phyloP scores from a whole-genome alignment of 2,113 vertebrate genomes.

The Bucco capensis region DNA sequence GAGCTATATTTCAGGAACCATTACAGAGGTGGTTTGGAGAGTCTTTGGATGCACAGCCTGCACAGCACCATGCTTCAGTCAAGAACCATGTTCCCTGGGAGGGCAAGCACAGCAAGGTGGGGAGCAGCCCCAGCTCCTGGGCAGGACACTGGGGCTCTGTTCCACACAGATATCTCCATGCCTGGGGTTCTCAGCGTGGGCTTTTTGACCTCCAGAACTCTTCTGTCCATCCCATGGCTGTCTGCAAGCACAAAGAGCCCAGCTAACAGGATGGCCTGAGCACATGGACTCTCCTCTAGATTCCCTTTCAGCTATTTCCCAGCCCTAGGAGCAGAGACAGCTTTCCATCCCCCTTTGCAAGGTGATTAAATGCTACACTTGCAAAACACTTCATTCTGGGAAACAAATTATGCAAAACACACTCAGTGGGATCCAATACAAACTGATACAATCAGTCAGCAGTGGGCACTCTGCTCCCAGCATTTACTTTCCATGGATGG shows the following conservation, averaged over 20 bases:
- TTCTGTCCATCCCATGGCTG: neutral
- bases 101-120: fast-evolving
- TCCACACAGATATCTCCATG: fast-evolving
- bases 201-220: neutral
- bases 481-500: neutral
- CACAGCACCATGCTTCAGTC: neutral
- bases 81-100: neutral
- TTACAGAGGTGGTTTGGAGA: neutral
- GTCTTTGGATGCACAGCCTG: neutral
- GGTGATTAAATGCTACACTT: slow-evolving; percentile 33
- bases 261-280: fast-evolving
- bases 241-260: neutral
- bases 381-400: slow-evolving; percentile 21
- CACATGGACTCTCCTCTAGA: neutral
- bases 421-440: neutral
- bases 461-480: neutral
- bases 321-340: neutral
- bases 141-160: neutral
- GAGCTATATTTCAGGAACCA: neutral
- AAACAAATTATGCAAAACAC: slow-evolving; percentile 34
- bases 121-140: neutral
- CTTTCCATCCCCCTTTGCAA: neutral
- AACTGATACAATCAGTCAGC: neutral
- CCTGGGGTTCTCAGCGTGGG: neutral
- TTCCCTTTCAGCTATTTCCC: neutral